phyloP scores from a whole-genome alignment of 2,888 invertebrate genomes.

The Lithophane socia region DNA sequence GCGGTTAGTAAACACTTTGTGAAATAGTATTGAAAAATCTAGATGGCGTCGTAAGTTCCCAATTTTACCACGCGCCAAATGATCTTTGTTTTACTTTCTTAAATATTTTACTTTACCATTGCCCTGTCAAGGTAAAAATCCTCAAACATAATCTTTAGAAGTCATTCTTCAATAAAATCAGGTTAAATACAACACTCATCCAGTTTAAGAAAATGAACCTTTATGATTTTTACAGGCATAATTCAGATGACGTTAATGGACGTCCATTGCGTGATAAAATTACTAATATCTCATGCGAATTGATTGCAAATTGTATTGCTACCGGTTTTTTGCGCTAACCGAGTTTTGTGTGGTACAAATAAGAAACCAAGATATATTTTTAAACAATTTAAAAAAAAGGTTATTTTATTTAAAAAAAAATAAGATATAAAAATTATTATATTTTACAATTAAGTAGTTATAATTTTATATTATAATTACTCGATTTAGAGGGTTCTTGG shows the following conservation, averaged over 20 bases:
- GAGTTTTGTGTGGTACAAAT: constrained; percentile 55
- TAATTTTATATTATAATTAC: not conserved
- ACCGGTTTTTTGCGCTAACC: constrained; percentile 68
- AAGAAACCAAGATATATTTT: not conserved
- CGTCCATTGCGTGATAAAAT: constrained; percentile 56
- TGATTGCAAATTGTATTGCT: constrained; percentile 71
- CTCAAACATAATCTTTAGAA: not conserved
- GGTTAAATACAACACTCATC: constrained; percentile 43
- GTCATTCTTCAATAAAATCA: constrained; percentile 1
- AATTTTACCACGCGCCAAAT: too few relatives aligned
- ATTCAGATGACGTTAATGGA: constrained; percentile 61
- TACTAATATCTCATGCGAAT: constrained; percentile 64
- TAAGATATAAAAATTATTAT: too few relatives aligned
- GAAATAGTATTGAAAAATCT: too few relatives aligned
- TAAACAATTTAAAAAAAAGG: too few relatives aligned
- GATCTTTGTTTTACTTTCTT: too few relatives aligned
- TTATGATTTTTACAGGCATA: constrained; percentile 55
- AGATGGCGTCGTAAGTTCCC: too few relatives aligned
- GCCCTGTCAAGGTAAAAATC: not conserved
- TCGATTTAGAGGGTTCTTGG: not conserved
- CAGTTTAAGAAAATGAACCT: constrained; percentile 37
- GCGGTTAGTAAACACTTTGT: too few relatives aligned
- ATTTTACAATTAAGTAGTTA: too few relatives aligned
- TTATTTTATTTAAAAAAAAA: too few relatives aligned
- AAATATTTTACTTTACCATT: too few relatives aligned